phyloP scores from a whole-genome alignment of 37 sponge, comb jelly and placozoan species.

The Trichoplax adhaerens region DNA sequence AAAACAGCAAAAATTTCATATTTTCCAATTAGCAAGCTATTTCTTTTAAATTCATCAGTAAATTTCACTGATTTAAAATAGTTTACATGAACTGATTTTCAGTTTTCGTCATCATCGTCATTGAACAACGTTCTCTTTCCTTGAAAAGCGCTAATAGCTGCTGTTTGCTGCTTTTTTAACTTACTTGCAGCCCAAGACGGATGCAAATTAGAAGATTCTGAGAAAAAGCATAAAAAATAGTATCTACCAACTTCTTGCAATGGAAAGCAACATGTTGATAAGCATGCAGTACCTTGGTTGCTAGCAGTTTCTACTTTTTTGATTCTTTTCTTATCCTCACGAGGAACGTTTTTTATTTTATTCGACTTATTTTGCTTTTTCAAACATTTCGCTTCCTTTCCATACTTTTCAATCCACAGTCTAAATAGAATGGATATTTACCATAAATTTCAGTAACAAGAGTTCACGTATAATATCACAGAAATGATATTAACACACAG shows the following conservation, averaged over 20 bases:
- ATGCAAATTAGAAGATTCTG: conserved; percentile 6
- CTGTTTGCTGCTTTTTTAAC: conserved; percentile 14
- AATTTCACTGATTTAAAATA: too few relatives aligned
- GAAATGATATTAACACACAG: too few relatives aligned
- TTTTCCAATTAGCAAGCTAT: too few relatives aligned
- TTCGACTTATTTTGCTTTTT: not conserved
- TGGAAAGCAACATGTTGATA: too few relatives aligned
- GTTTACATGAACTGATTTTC: too few relatives aligned
- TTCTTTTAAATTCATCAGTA: too few relatives aligned
- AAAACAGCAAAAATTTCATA: too few relatives aligned
- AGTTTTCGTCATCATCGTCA: conserved; percentile 16
- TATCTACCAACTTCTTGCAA: too few relatives aligned
- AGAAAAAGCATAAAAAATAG: not conserved
- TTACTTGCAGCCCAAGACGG: conserved; percentile 57
- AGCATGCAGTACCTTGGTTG: too few relatives aligned
- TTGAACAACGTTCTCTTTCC: conserved; percentile 34
- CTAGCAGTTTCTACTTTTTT: too few relatives aligned
- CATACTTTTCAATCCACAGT: conserved; percentile 13
- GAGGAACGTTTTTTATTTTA: too few relatives aligned
- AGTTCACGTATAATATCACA: not conserved
- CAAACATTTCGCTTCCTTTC: conserved; percentile 13
- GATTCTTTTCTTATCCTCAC: too few relatives aligned
- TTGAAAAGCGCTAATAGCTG: conserved; percentile 11
- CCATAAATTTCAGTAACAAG: not conserved
- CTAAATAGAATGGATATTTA: not conserved